Base-by-base conservation (phyloP, 2,888 invertebrate species). In the Eubasilissa splendida region DNA sequence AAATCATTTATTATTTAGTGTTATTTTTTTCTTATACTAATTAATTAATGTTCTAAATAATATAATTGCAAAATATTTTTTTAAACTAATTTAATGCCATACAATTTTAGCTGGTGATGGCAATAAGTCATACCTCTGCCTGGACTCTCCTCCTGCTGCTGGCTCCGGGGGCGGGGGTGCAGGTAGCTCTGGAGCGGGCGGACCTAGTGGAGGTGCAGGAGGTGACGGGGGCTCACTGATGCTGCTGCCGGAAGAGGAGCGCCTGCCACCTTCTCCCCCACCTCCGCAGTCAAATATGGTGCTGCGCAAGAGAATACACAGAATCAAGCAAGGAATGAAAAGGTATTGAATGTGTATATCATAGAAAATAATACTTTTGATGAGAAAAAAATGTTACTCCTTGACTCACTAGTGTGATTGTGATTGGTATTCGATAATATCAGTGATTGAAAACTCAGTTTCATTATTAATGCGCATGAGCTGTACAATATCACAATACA, bases 261-360 rank as follows among this genome's bases (percentile, higher is more conserved):
- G 89, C 83, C 85, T 91, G 84, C 91, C 91, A 74, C 90, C 91
- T 4, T 90, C 91, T 52, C 91, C 92, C 85, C 92, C 94, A 78
- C 94, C 94, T 84, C 95, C 95, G 1, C 96, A 96, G 87, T 95
- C 95, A 85, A 96, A 96, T 86, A 96, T 96, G 94, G 96, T 96
- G 84, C 91, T 96, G 83, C 92, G 96, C 84, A 96, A 96, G 88
- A 93, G 96, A 85, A 96, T 96, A 87, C 93, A 95, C 84, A 95
- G 96, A 88, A 96, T 96, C 85, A 96, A 96, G 86, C 96, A 96
- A 87, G 96, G 96, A 84, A 96, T 96, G 96, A 96, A 95, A 87
- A 92, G 94, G 90, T 92, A n/a, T 59, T n/a, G 14, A 59, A 59
- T 7, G 59, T 59, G 2, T n/a, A n/a, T 9, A n/a, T 59, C 14